Evolutionary conservation across 2,888 invertebrate species (phyloP), one percentile per base, ranked within the genome.

Genomic region (Drosophila tripunctata): DNA sequence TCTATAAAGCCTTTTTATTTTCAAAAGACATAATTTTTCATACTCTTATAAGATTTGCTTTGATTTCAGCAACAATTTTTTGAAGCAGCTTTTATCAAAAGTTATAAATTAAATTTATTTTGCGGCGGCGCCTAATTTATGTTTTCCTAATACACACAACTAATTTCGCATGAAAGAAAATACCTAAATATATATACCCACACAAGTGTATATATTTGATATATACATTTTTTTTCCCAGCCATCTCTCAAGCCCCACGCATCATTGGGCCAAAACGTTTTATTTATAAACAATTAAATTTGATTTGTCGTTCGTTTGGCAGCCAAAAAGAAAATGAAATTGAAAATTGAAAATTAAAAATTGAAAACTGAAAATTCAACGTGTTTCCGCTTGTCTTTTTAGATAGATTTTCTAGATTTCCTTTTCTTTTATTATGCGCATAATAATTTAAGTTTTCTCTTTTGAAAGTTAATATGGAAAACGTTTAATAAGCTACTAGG

Each of bases 271-370:
- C 68, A 78, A 84, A 87, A 82, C 79, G 83, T 87, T 87, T 84
- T 84, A 88, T 84, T 88, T 88, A 88, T 80, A 76, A 84, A 76
- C 80, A 88, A 89, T 88, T 86, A 76, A 88, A 77, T 86, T 84
- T 87, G 82, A 87, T 88, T 88, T 88, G 84, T 84, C 72, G 75
- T 75, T 41, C 66, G 75, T 64, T n/a, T 69, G 67, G 64, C 70
- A 51, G 67, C 43, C 14, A 47, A n/a, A n/a, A n/a, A n/a, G n/a
- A n/a, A n/a, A n/a, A 41, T 27, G 64, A 64, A 74, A 64, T 62
- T 64, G 61, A 52, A 68, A 47, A 38, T 65, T 74, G 55, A 56
- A 52, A n/a, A n/a, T n/a, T n/a, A n/a, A n/a, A n/a, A n/a, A n/a
- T n/a, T n/a, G n/a, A n/a, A n/a, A n/a, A n/a, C n/a, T n/a, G n/a